phyloP scores from a whole-genome alignment of 2,113 vertebrate genomes.

The Ibidorhyncha struthersii region DNA sequence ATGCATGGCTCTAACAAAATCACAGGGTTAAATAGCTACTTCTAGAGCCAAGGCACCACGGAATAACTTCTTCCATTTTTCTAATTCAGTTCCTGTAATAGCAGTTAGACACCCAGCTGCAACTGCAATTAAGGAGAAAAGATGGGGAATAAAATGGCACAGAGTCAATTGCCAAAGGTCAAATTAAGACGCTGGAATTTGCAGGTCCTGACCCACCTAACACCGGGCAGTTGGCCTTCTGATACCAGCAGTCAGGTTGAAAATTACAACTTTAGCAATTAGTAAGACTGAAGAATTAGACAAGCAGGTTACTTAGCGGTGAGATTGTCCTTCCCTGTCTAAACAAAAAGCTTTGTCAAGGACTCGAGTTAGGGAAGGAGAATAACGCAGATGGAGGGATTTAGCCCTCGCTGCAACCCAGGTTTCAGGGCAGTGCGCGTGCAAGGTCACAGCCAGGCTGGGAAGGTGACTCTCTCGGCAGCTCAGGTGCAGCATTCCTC shows the following conservation, averaged over 20 bases:
- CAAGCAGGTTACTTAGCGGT: neutral
- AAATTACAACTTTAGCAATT: slow-evolving; percentile 21
- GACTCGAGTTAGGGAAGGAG: neutral
- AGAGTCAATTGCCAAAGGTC: slow-evolving; percentile 34
- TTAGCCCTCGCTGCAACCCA: neutral
- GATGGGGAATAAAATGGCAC: neutral
- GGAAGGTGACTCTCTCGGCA: neutral
- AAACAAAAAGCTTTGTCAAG: neutral
- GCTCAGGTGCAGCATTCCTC: neutral
- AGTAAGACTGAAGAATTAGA: slow-evolving; percentile 21
- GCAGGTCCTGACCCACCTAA: neutral
- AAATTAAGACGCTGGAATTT: slow-evolving; percentile 9
- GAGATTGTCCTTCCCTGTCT: neutral
- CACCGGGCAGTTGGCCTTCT: neutral
- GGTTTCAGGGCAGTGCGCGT: neutral
- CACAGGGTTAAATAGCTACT: slow-evolving; percentile 1
- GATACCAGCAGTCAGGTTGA: neutral
- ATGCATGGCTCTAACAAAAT: neutral
- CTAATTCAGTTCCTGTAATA: slow-evolving; percentile 14
- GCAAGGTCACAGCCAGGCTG: slow-evolving; percentile 1
- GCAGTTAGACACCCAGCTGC: neutral
- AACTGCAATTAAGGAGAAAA: slow-evolving; percentile 23
- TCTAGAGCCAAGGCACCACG: neutral
- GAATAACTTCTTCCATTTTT: slow-evolving; percentile 26
- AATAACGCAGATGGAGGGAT: neutral